Conservation (phyloP, 2,113 vertebrate species). For the Syrrhaptes paradoxus region DNA sequence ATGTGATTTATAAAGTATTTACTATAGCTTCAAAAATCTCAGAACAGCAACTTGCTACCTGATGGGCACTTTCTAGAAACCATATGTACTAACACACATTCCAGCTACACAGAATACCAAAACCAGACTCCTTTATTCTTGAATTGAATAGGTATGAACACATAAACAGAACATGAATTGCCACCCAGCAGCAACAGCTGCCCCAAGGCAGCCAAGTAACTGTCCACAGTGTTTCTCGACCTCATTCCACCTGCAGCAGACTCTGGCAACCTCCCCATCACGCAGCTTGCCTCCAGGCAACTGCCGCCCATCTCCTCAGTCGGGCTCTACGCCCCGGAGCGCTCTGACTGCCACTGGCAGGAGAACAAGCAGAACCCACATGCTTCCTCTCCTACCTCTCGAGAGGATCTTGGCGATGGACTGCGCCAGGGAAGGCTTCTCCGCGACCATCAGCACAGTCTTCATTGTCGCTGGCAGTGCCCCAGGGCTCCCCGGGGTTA, state of each 20-base stretch:
- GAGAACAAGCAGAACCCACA: accelerated
- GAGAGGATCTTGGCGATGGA: constrained; percentile 97
- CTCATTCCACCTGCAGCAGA: accelerated
- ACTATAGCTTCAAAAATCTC: not conserved
- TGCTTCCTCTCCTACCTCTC: constrained; percentile 77
- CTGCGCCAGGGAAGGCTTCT: constrained; percentile 95
- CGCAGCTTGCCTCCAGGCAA: accelerated
- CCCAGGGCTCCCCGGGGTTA: not conserved
- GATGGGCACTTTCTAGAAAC: not conserved
- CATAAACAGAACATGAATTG: not conserved
- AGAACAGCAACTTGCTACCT: not conserved
- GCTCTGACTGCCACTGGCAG: accelerated
- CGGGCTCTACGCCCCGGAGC: accelerated
- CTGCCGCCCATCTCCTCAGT: not conserved
- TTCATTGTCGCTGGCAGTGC: constrained; percentile 74
- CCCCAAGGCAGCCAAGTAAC: not conserved
- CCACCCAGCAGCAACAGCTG: not conserved
- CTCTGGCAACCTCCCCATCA: accelerated
- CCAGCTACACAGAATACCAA: not conserved
- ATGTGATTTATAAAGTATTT: not conserved
- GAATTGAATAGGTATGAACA: not conserved
- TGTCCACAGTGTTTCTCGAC: too few species aligned
- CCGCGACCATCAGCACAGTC: constrained; percentile 94
- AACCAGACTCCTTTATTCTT: not conserved
- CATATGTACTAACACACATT: accelerated